A percentile compares a stretch with the other conserved stretches of the same genome.
Conservation (phyloP, 2,888 invertebrate species). For the Nymphalis urticae region DNA sequence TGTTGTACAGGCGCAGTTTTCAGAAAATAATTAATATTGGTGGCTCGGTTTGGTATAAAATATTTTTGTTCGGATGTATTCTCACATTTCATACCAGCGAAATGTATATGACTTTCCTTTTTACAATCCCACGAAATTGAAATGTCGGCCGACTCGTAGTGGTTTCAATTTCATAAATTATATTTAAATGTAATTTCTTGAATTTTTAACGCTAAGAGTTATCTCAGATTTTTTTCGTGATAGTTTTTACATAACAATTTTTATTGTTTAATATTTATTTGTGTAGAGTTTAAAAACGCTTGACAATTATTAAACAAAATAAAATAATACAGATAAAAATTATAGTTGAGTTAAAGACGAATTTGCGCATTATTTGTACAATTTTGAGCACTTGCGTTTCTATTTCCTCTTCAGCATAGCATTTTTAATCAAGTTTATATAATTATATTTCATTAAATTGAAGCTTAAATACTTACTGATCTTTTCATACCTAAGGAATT, state of each 20-base stretch:
- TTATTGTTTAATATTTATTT: no score
- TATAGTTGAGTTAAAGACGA: no score
- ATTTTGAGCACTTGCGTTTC: no score
- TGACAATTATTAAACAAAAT: no score
- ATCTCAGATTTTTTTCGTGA: not conserved
- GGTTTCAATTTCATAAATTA: constrained; percentile 23
- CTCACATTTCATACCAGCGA: constrained; percentile 14
- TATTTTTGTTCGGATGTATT: constrained; percentile 14
- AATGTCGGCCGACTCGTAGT: constrained; percentile 10
- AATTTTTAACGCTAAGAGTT: not conserved
- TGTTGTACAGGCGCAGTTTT: constrained; percentile 3
- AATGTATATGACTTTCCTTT: constrained; percentile 16
- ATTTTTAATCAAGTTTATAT: no score
- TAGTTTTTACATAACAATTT: not conserved
- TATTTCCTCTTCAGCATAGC: no score
- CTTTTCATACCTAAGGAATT: no score
- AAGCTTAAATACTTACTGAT: no score
- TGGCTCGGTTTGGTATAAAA: constrained; percentile 1
- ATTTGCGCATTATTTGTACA: no score
- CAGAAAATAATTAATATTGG: constrained; percentile 4
- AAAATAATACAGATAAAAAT: no score
- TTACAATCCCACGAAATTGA: constrained; percentile 22
- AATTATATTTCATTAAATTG: no score
- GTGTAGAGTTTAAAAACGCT: no score
- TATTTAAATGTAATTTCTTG: constrained; percentile 15